phyloP scores from a whole-genome alignment of 2,888 invertebrate genomes.

The Encarsia formosa region DNA sequence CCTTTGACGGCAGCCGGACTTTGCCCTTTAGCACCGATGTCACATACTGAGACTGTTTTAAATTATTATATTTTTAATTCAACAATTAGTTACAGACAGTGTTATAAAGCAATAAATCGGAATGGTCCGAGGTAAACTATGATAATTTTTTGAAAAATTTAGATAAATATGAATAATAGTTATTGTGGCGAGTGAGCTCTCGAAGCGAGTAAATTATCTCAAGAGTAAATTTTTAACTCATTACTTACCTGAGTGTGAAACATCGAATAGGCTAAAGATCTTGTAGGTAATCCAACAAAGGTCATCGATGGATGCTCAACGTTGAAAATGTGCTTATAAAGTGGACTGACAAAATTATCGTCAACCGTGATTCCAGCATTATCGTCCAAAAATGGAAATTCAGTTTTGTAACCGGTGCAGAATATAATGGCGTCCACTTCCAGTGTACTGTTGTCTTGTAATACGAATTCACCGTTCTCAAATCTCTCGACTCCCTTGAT shows the following conservation, averaged over 20 bases:
- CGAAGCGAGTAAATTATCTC: no score
- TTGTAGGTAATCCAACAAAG: constrained; percentile 69
- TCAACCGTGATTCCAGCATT: constrained; percentile 56
- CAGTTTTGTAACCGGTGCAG: constrained; percentile 73
- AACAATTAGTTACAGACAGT: no score
- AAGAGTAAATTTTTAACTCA: no score
- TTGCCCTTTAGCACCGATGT: constrained; percentile 59
- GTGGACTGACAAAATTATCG: constrained; percentile 61
- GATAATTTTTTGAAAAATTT: no score
- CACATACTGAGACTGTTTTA: constrained; percentile 60
- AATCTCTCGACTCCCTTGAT: constrained; percentile 9
- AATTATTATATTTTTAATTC: no score
- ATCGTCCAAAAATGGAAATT: constrained; percentile 65
- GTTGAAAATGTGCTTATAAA: constrained; percentile 75
- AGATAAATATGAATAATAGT: no score
- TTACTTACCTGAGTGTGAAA: constrained; percentile 70
- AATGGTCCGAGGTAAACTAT: no score
- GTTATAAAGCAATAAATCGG: no score
- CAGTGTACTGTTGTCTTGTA: constrained; percentile 59
- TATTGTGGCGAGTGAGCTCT: no score
- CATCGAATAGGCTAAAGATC: constrained; percentile 65
- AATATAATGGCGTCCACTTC: constrained; percentile 66
- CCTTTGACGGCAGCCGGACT: constrained; percentile 59
- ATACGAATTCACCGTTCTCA: constrained; percentile 33
- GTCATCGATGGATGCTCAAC: constrained; percentile 70